Evolutionary conservation across 2,888 invertebrate species (phyloP).

Genomic region (Troides oblongomaculatus): DNA sequence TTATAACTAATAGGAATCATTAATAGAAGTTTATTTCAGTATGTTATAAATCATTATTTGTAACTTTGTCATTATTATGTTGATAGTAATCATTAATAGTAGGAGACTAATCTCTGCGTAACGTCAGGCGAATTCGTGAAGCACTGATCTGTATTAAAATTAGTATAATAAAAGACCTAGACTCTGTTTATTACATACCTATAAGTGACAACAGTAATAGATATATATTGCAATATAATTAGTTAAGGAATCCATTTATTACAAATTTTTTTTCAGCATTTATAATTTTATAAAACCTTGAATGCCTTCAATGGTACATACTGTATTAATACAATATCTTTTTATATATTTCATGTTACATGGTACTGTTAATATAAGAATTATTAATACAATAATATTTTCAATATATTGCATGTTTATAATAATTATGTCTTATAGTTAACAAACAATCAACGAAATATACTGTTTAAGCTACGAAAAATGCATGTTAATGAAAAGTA

Average conservation of each 20-base stretch:
- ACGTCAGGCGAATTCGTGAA: too few species aligned
- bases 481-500: slow-evolving; percentile 7
- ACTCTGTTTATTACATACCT: background rate
- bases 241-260: too few species aligned
- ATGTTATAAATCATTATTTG: background rate
- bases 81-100: background rate
- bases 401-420: slow-evolving; percentile 3
- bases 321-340: background rate
- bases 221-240: background rate
- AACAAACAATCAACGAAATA: slow-evolving; percentile 20
- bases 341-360: background rate
- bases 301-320: background rate
- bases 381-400: background rate
- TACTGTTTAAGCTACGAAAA: background rate
- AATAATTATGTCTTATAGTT: background rate
- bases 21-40: background rate
- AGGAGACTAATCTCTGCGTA: too few species aligned
- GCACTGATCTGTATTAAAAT: too few species aligned
- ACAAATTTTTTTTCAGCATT: background rate
- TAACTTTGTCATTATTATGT: background rate
- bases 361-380: slow-evolving; percentile 10
- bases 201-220: background rate
- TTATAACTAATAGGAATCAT: background rate
- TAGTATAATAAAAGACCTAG: too few species aligned
- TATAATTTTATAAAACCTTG: background rate